A percentile compares a stretch with the other conserved stretches of the same genome.
These are phyloP conservation scores for Nomia melanderi DNA, from an alignment of 1,140 invertebrate genomes.

Conservation along the genomic window DNA sequence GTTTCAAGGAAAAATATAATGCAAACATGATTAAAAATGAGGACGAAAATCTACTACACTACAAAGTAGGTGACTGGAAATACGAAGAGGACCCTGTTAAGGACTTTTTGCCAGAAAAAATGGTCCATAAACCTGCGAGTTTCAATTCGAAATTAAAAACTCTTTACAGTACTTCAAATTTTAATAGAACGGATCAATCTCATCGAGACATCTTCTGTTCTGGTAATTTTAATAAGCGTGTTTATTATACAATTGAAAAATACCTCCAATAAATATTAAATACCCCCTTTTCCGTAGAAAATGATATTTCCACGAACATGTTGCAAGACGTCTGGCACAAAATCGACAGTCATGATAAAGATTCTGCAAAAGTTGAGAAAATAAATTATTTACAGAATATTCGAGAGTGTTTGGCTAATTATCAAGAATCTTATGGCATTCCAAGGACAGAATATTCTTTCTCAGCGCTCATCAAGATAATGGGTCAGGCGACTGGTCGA, in stretches of 20 bases:
- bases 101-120: neutral
- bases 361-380: neutral
- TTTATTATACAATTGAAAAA: neutral
- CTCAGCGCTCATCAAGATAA: constrained; percentile 67
- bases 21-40: neutral
- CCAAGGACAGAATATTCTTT: constrained; percentile 72
- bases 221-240: neutral
- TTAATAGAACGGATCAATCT: constrained; percentile 7
- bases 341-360: neutral
- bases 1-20: neutral
- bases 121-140: neutral
- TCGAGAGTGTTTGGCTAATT: constrained; percentile 69
- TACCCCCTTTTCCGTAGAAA: neutral
- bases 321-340: neutral
- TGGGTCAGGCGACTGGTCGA: constrained; percentile 71
- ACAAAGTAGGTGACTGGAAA: constrained; percentile 35
- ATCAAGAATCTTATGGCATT: constrained; percentile 71
- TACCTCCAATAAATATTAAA: neutral
- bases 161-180: constrained; percentile 61
- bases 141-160: constrained; percentile 63
- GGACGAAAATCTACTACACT: neutral
- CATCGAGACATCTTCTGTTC: neutral
- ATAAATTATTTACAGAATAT: constrained; percentile 52
- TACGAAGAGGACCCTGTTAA: neutral
- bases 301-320: constrained; percentile 3